phyloP scores from a whole-genome alignment of 2,113 vertebrate species.

The Naja naja region DNA sequence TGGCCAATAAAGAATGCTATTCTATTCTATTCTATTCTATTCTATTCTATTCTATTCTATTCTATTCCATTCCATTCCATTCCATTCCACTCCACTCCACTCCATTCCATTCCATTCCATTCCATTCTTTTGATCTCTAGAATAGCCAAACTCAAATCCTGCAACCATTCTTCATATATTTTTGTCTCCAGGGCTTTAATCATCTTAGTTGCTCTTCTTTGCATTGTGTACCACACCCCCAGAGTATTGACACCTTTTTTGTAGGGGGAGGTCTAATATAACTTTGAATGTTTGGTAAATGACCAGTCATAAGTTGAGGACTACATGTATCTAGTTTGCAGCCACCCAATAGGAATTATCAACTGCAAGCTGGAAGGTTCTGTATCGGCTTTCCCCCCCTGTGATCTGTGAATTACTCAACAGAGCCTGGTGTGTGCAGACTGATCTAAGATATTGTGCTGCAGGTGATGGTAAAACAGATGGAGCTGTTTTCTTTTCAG shows the following conservation, averaged over 20 bases:
- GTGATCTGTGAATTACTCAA: background rate
- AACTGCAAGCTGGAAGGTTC: background rate
- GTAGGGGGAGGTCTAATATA: background rate
- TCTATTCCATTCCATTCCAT: too few species aligned
- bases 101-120: too few species aligned
- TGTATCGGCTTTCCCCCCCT: background rate
- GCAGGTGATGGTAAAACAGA: background rate
- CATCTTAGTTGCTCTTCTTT: background rate
- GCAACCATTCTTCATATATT: background rate
- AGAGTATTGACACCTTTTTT: background rate
- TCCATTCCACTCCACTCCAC: too few species aligned
- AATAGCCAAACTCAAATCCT: background rate
- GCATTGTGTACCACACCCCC: background rate
- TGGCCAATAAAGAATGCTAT: too few species aligned
- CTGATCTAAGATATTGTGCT: background rate
- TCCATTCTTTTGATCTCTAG: too few species aligned
- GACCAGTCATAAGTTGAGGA: too few species aligned
- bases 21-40: too few species aligned
- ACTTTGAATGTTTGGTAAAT: background rate
- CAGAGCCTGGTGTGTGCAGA: background rate
- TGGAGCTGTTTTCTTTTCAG: background rate
- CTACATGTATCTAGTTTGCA: fast-evolving
- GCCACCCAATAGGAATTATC: background rate
- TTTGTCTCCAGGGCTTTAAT: background rate
- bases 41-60: too few species aligned